Percentiles rank a stretch among this genome's conserved stretches.
Conservation (phyloP, 2,888 invertebrate species). For the Drosophila colorata region DNA sequence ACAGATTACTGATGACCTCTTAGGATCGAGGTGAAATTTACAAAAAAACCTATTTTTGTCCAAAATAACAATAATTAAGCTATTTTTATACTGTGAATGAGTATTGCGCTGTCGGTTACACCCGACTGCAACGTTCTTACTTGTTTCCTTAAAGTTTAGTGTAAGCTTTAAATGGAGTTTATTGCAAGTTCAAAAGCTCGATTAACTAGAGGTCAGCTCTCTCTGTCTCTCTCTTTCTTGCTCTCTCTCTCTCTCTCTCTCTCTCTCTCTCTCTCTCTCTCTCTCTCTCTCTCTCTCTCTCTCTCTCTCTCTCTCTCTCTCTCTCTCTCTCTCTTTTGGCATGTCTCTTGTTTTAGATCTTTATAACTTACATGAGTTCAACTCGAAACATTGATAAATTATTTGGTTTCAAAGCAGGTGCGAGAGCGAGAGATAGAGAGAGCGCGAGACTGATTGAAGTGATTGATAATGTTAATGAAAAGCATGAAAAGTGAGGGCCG, state of each 20-base stretch:
- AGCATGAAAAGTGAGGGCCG: constrained; percentile 8
- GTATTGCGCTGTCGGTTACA: too few species aligned
- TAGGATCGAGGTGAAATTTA: too few species aligned
- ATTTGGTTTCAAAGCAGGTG: constrained; percentile 4
- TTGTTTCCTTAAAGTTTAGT: not conserved
- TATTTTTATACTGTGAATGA: too few species aligned
- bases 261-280: not conserved
- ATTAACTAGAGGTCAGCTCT: not conserved
- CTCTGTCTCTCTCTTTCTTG: too few species aligned
- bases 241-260: not conserved
- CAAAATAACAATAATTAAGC: too few species aligned
- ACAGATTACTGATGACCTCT: too few species aligned
- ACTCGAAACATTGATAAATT: constrained; percentile 24
- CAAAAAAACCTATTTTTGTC: too few species aligned
- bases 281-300: not conserved
- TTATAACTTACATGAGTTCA: constrained; percentile 6
- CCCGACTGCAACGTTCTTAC: too few species aligned
- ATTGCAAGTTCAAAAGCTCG: constrained; percentile 2
- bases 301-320: too few species aligned
- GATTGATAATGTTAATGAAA: constrained; percentile 23
- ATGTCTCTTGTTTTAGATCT: constrained; percentile 11
- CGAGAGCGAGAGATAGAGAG: not conserved
- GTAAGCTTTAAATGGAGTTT: not conserved
- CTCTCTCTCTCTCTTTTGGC: not conserved
- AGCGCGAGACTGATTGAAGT: constrained; percentile 1